Percentiles rank a stretch among this genome's conserved stretches.
phyloP scores from a whole-genome alignment of 2,888 invertebrate genomes.

The Mellilla xanthometata region DNA sequence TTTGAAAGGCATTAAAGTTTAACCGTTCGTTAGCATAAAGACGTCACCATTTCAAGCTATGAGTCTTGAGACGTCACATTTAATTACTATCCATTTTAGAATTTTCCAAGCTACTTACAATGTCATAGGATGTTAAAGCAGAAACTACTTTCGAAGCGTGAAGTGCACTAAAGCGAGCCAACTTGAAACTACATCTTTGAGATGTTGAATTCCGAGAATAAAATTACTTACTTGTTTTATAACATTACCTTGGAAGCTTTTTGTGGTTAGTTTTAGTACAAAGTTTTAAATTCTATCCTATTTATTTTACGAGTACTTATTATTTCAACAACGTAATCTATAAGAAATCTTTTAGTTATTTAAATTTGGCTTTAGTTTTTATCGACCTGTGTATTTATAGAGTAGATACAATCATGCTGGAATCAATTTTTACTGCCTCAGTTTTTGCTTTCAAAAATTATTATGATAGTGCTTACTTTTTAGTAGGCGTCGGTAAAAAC shows the following conservation, averaged over 20 bases:
- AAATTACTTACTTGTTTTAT: constrained; percentile 51
- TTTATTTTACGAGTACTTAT: too few relatives aligned
- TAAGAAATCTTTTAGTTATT: too few relatives aligned
- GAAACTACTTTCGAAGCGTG: constrained; percentile 35
- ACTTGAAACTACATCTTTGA: constrained; percentile 41
- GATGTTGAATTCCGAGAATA: constrained; percentile 41
- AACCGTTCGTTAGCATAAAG: too few relatives aligned
- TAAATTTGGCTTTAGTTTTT: too few relatives aligned
- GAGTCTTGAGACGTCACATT: background rate
- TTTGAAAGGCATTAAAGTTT: too few relatives aligned
- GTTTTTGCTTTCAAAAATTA: background rate
- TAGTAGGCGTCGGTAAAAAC: constrained; percentile 5
- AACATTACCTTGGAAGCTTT: constrained; percentile 28
- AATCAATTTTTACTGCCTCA: background rate
- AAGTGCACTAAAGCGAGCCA: constrained; percentile 41
- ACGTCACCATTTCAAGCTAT: background rate
- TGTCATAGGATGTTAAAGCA: constrained; percentile 30
- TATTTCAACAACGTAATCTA: too few relatives aligned
- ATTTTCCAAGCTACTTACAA: constrained; percentile 20
- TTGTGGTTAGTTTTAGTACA: background rate
- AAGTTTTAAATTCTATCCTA: too few relatives aligned
- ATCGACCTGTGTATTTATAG: too few relatives aligned
- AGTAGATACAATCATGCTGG: background rate
- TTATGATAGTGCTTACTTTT: background rate
- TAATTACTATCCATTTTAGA: constrained; percentile 19